A percentile compares a stretch with the other conserved stretches of the same genome.
phyloP scores from a whole-genome alignment of 64 coral and sea anemone genomes.

The Actinia equina region DNA sequence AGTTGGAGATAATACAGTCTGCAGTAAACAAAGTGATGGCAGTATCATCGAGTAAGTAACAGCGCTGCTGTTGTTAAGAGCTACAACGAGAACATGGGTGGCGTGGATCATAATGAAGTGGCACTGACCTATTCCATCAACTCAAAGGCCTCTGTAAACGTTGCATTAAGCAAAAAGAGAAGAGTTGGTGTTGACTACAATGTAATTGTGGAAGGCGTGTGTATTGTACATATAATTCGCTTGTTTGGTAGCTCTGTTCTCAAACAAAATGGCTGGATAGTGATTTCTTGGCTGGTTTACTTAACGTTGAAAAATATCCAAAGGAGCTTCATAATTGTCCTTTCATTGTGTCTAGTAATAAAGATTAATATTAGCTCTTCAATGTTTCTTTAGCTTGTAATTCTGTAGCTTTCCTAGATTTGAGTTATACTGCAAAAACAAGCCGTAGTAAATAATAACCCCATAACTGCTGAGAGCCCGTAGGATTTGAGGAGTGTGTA shows the following conservation, averaged over 20 bases:
- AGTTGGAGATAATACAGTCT: constrained; percentile 29
- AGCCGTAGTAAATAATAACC: constrained; percentile 14
- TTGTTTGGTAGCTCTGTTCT: constrained; percentile 4
- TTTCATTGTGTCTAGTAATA: background rate
- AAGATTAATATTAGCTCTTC: constrained; percentile 2
- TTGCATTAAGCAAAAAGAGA: constrained; percentile 29
- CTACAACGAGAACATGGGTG: constrained; percentile 46
- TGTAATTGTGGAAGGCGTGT: constrained; percentile 23
- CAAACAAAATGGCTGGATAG: constrained; percentile 11
- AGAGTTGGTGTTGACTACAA: constrained; percentile 11
- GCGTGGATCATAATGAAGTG: constrained; percentile 28
- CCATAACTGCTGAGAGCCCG: background rate
- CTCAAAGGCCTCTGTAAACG: constrained; percentile 26
- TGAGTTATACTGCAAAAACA: constrained; percentile 9
- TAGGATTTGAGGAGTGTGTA: no score
- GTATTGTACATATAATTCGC: background rate
- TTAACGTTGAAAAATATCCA: background rate
- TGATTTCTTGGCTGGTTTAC: background rate
- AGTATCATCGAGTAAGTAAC: constrained; percentile 34
- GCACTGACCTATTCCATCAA: constrained; percentile 8
- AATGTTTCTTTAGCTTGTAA: constrained; percentile 16
- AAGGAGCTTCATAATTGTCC: background rate
- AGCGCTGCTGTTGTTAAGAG: constrained; percentile 18
- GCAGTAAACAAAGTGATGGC: constrained; percentile 41
- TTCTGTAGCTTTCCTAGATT: constrained; percentile 10